Percentiles rank a stretch among this genome's conserved stretches.
Conservation (phyloP, 1,140 invertebrate species). For the Rhopalosiphum padi region DNA sequence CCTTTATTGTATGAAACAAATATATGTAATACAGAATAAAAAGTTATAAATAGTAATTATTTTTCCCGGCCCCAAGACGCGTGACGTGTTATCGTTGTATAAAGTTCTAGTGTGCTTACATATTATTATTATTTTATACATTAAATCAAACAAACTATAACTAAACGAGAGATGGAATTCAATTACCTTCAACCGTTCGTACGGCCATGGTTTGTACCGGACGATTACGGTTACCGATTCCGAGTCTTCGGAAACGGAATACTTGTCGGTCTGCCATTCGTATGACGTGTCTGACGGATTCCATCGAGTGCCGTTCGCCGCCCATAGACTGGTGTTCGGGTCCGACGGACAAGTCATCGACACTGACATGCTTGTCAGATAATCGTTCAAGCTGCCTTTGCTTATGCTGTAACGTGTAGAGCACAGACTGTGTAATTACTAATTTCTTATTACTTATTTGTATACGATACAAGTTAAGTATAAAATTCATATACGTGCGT, state of each 20-base stretch:
- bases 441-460: too few species aligned
- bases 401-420: neutral
- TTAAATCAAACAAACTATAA: neutral
- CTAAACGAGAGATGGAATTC: neutral
- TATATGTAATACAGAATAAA: too few species aligned
- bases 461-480: too few species aligned
- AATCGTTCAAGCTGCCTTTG: neutral
- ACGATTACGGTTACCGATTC: neutral
- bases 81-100: too few species aligned
- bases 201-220: slow-evolving; percentile 31
- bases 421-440: neutral
- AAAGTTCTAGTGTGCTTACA: neutral
- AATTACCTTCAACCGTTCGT: slow-evolving; percentile 22
- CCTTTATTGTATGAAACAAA: too few species aligned
- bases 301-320: neutral
- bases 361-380: slow-evolving; percentile 5
- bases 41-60: too few species aligned
- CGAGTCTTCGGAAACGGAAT: neutral
- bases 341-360: slow-evolving; percentile 12
- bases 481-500: too few species aligned
- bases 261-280: slow-evolving; percentile 13
- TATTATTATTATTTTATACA: neutral
- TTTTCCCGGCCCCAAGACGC: too few species aligned
- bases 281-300: neutral
- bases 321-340: neutral